Percentiles rank a stretch among this genome's conserved stretches.
These are phyloP conservation scores for Stenichneumon culpator DNA, from an alignment of 2,888 invertebrate genomes.

Conservation along the genomic window DNA sequence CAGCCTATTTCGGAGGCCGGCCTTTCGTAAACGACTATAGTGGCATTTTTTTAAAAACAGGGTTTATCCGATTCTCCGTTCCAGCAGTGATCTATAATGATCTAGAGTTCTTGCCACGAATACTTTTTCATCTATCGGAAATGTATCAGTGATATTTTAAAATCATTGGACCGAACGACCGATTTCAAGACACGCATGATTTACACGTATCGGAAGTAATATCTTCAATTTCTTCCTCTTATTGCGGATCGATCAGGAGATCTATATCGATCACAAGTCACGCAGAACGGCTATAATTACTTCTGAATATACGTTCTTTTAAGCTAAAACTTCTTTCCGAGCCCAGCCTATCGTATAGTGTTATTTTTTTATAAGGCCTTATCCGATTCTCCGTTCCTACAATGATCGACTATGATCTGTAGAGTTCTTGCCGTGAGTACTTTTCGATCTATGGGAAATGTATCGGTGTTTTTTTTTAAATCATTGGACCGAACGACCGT, in stretches of 20 bases:
- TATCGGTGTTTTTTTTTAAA: too few relatives aligned
- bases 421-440: too few relatives aligned
- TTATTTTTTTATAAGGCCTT: neutral
- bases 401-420: too few relatives aligned
- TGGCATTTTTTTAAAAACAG: neutral
- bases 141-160: neutral
- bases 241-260: neutral
- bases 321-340: neutral
- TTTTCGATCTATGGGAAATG: too few relatives aligned
- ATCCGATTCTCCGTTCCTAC: too few relatives aligned
- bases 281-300: neutral
- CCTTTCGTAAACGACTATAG: neutral
- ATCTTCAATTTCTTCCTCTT: neutral
- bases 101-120: neutral
- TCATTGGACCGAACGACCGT: too few relatives aligned
- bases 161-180: neutral
- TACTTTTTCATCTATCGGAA: neutral
- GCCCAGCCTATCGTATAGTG: neutral
- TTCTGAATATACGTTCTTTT: neutral
- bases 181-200: neutral
- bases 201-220: neutral
- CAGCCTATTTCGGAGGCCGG: neutral
- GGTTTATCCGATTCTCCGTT: neutral
- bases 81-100: neutral
- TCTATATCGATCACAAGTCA: slow-evolving; percentile 8